phyloP scores from a whole-genome alignment of 2,797 vertebrate genomes.

The Gila robusta region DNA sequence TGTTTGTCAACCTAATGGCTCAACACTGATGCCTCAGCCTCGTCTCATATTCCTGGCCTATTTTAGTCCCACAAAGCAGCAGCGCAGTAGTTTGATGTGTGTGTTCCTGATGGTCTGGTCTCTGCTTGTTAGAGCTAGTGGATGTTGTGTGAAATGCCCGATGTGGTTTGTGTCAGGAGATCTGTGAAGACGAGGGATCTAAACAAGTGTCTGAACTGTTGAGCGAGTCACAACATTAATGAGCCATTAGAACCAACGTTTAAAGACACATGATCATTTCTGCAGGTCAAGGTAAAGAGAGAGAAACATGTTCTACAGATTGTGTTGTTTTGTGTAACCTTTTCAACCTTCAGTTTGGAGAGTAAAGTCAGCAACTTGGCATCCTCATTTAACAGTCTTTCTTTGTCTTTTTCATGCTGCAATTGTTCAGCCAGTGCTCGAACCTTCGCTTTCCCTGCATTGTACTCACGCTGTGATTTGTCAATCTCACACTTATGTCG shows the following conservation, averaged over 20 bases:
- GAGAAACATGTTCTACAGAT: background rate
- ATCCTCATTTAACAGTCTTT: too few relatives aligned
- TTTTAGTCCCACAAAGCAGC: constrained; percentile 74
- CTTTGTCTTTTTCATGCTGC: too few relatives aligned
- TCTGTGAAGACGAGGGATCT: background rate
- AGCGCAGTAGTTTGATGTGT: constrained; percentile 33
- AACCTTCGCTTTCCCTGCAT: too few relatives aligned
- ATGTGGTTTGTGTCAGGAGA: background rate
- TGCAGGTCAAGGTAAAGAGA: background rate
- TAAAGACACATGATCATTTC: background rate
- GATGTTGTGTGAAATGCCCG: background rate
- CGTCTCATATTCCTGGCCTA: constrained; percentile 68
- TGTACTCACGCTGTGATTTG: too few relatives aligned
- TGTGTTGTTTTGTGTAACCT: background rate
- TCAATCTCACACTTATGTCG: too few relatives aligned
- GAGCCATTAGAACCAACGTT: background rate
- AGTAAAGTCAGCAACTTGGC: too few relatives aligned
- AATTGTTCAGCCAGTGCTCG: too few relatives aligned
- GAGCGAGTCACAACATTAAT: background rate
- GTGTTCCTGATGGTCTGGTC: background rate
- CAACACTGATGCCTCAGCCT: background rate
- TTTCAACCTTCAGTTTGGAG: too few relatives aligned
- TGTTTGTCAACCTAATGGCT: background rate
- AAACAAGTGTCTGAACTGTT: constrained; percentile 35
- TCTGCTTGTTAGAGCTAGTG: constrained; percentile 34